Base-by-base conservation (phyloP, 2,113 vertebrate species). In the Arvicanthis niloticus region DNA sequence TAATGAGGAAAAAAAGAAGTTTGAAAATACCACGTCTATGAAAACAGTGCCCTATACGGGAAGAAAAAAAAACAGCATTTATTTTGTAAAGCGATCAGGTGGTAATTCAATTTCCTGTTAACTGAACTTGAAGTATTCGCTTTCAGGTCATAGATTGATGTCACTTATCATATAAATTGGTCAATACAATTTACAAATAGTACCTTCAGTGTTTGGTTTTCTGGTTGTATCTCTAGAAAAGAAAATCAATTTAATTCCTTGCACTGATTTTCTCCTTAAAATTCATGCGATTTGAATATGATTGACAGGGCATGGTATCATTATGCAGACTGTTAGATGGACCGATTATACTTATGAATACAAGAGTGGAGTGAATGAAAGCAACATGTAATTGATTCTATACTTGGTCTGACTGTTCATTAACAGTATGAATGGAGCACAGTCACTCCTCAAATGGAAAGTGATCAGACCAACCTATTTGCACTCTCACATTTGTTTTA, bases 311-410 rank as follows among this genome's bases (percentile, higher is more conserved):
- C 80, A 89, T 68, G 93, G 95, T 98, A 98, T 99, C 98, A 98
- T 98, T 99, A 99, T 99, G 98, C 97, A 87, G 91, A 94, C 98
- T 62, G 90, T 96, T 98, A 98, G 98, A 98, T 98, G 98, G 98
- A 97, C 97, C 5, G 93, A 97, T 98, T 97, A 98, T 96, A 98
- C 98, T 98, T 98, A 86, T 98, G 98, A 99, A 99, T 98, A 98
- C 97, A 92, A 98, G 98, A 99, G 98, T 97, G 98, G 98, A 98
- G 96, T 95, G 98, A 98, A 98, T 98, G 98, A 99, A 98, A 98
- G 98, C 98, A 98, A 98, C 51, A 85, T 96, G 98, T 98, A 98
- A 99, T 99, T 99, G 99, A 99, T 99, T 99, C 99, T 98, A 98
- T 98, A 98, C 96, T 97, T 98, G 97, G 98, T 97, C 97, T 97